These are phyloP conservation scores for Pseudomugil tenellus DNA, from an alignment of 2,797 vertebrate species.

Conservation along the genomic window DNA sequence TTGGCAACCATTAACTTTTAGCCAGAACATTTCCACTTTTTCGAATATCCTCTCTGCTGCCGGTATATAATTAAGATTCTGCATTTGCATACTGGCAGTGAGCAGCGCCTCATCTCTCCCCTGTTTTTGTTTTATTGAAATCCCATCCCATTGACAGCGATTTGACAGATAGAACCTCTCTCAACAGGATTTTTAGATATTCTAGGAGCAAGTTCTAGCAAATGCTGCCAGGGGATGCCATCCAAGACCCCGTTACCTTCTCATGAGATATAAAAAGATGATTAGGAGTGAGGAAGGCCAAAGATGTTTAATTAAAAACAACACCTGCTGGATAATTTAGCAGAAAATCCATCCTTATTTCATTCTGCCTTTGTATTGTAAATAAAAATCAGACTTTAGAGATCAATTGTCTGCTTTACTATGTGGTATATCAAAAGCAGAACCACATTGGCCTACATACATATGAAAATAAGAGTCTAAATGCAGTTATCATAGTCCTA, in stretches of 20 bases:
- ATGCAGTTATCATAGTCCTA: neutral
- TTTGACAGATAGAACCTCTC: conserved; percentile 75
- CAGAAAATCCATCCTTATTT: conserved; percentile 31
- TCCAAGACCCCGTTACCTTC: conserved; percentile 67
- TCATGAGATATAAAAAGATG: conserved; percentile 64
- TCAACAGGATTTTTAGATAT: conserved; percentile 69
- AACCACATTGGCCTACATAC: neutral
- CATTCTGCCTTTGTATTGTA: conserved; percentile 12
- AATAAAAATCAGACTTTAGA: conserved; percentile 28
- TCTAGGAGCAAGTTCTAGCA: conserved; percentile 53
- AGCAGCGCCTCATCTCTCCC: conserved; percentile 57
- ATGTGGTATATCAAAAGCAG: conserved; percentile 14
- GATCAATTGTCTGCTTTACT: conserved; percentile 53
- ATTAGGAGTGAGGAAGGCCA: conserved; percentile 35
- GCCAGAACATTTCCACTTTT: conserved; percentile 65
- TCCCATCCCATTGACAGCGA: conserved; percentile 70
- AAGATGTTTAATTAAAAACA: conserved; percentile 53
- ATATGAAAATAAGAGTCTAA: neutral
- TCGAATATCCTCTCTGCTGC: conserved; percentile 62
- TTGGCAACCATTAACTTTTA: conserved; percentile 64
- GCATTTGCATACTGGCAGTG: conserved; percentile 76
- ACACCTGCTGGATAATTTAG: conserved; percentile 59
- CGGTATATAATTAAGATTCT: conserved; percentile 76
- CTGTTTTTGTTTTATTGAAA: conserved; percentile 79
- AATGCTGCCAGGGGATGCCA: conserved; percentile 55